Base-by-base conservation (phyloP, 2,797 vertebrate genomes). In the Tapirus indicus region DNA sequence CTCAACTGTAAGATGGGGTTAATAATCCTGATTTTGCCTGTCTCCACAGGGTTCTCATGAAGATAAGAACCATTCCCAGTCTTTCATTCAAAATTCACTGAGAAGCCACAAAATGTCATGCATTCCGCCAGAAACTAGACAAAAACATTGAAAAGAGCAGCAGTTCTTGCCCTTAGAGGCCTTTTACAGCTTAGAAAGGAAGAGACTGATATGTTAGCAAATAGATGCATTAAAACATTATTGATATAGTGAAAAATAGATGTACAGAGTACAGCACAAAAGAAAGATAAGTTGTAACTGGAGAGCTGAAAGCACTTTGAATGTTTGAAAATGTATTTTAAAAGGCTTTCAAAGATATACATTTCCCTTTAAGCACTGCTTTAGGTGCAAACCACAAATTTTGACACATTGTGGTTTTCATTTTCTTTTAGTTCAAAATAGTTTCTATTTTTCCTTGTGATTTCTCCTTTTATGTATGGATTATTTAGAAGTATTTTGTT, bases 341-440 rank as follows among this genome's bases (percentile, higher is more conserved):
- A 83, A 49, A 75, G 75, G 52, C 16, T 80, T 68, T 49, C 69
- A 60, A 75, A 83, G 69, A 64, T 6, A 66, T 0, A 0, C 27
- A 25, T 27, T 83, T 90, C 41, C 71, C 38, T 60, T 35, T 10
- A 49, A 52, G 72, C 20, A 27, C 23, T 4, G 38, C 62, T 35
- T 62, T 10, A 82, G 78, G 66, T 56, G 25, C 41, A 68, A 78
- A 68, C 35, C 85, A 87, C n/a, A 83, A 6, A 32, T 72, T 97
- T 1, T 38, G 77, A 96, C 41, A 68, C 3, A 35, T 0, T 72
- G 10, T 44, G 41, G 44, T 35, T 90, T 90, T 89, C 21, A 2
- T 62, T 82, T 68, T n/a, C 60, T 68, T 87, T 78, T 14, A 27
- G n/a, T 68, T 94, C 83, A 62, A 92, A 92, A 38, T n/a, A 93